Percentiles rank a stretch among this genome's conserved stretches.
These are phyloP conservation scores for Homarus americanus DNA, from an alignment of 1,140 invertebrate genomes.

Conservation along the genomic window DNA sequence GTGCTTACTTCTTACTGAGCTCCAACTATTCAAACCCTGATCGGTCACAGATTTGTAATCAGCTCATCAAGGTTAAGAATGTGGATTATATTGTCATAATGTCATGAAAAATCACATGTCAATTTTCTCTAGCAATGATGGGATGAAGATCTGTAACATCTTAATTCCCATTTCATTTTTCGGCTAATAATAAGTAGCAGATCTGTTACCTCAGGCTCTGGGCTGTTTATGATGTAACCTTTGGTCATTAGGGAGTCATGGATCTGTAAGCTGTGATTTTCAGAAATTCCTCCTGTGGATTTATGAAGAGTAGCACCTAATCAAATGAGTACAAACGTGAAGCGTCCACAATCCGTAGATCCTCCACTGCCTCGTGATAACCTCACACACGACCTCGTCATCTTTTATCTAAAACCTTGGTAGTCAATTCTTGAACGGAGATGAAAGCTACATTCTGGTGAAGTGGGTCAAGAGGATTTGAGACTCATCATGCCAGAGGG, in stretches of 20 bases:
- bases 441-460: neutral
- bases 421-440: neutral
- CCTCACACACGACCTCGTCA: too few relatives aligned
- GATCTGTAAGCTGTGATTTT: slow-evolving; percentile 7
- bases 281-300: neutral
- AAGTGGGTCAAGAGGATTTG: slow-evolving; percentile 16
- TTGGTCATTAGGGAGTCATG: slow-evolving; percentile 16
- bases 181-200: neutral
- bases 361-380: neutral
- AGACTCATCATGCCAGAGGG: neutral
- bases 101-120: neutral
- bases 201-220: neutral
- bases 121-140: neutral
- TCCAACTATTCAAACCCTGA: too few relatives aligned
- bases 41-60: neutral
- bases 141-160: neutral
- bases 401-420: neutral
- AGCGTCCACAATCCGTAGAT: neutral
- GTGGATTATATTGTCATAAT: neutral
- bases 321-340: neutral
- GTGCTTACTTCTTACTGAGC: too few relatives aligned
- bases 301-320: neutral
- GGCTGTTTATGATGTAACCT: neutral
- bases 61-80: neutral
- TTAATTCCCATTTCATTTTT: neutral